phyloP scores from a whole-genome alignment of 2,888 invertebrate species.

The Plebejus argus region DNA sequence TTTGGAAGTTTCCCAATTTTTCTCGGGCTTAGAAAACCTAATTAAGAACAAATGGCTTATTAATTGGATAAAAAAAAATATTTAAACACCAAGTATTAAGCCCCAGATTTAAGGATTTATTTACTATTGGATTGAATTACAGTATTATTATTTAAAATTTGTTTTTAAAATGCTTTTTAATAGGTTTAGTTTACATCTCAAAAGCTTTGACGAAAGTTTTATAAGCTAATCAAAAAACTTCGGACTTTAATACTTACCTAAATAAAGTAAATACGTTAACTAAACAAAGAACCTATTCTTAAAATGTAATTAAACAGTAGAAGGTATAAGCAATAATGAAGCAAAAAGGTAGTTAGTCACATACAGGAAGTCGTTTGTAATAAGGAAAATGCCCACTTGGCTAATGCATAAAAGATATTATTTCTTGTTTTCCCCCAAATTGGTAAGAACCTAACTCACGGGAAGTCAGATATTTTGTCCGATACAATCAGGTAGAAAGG shows the following conservation, averaged over 20 bases:
- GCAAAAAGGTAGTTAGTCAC: slow-evolving; percentile 2
- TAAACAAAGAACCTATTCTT: neutral
- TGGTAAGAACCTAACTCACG: neutral
- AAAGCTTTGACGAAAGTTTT: neutral
- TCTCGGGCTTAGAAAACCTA: neutral
- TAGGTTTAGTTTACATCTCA: neutral
- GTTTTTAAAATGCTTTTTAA: neutral
- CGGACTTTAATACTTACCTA: neutral
- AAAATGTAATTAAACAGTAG: neutral
- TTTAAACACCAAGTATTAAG: neutral
- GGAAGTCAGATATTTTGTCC: neutral
- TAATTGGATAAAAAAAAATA: neutral
- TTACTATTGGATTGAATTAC: neutral
- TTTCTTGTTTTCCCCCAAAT: neutral
- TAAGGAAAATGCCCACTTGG: neutral
- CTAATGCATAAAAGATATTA: slow-evolving; percentile 10
- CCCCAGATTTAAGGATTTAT: neutral
- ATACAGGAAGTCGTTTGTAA: neutral
- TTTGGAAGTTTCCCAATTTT: neutral
- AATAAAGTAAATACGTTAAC: neutral
- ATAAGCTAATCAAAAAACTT: neutral
- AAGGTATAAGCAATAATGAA: neutral
- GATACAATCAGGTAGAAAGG: slow-evolving; percentile 2
- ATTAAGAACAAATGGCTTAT: neutral
- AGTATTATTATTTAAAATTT: neutral